Evolutionary conservation across 2,113 vertebrate genomes (phyloP).

Genomic region (Gnathonemus longibarbis): DNA sequence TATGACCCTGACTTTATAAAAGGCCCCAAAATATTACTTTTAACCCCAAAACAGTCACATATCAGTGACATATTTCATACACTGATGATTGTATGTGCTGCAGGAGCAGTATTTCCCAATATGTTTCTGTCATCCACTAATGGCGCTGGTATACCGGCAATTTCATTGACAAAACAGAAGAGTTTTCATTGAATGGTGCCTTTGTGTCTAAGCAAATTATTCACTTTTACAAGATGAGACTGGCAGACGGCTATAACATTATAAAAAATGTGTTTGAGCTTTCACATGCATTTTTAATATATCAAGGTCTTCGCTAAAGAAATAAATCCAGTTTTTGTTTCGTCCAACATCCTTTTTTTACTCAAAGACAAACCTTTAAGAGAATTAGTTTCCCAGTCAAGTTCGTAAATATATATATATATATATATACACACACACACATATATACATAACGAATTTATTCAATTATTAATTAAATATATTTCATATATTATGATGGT

Average conservation of each 20-base stretch:
- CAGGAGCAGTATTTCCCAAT: not conserved
- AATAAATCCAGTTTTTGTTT: not conserved
- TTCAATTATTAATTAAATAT: not conserved
- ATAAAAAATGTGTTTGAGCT: not conserved
- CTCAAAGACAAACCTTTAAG: not conserved
- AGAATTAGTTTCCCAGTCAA: not conserved
- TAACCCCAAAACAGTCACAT: not conserved
- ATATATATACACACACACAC: not conserved
- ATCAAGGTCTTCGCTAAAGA: not conserved
- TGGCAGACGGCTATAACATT: not conserved
- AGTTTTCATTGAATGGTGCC: not conserved
- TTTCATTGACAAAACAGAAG: not conserved
- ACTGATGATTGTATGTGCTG: not conserved
- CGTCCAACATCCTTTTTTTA: not conserved
- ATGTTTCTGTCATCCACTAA: not conserved
- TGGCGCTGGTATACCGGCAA: not conserved
- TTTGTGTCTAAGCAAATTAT: not conserved
- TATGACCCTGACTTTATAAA: not conserved
- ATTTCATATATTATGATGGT: not conserved
- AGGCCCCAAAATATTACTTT: not conserved
- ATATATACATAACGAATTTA: not conserved
- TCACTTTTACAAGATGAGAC: not conserved
- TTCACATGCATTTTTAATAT: not conserved
- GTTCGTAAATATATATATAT: not conserved
- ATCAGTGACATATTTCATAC: not conserved